Conservation (phyloP, 1,140 invertebrate genomes). For the Triops longicaudatus region DNA sequence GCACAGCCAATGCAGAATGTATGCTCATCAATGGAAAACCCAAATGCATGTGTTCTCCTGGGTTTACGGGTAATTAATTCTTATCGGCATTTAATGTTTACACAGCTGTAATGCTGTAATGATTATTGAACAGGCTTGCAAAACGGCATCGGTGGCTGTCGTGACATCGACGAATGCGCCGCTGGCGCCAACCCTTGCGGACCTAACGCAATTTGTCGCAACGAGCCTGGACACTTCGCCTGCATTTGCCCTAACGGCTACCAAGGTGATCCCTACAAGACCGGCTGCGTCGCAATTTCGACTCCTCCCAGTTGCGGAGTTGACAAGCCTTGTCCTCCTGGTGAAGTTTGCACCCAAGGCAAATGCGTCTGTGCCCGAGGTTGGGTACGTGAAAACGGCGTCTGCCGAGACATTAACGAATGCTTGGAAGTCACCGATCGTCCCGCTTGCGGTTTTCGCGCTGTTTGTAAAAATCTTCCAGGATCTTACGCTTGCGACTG, state of each 20-base stretch:
- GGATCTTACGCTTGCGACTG: constrained; percentile 91
- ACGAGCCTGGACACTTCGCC: constrained; percentile 71
- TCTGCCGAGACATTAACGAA: constrained; percentile 81
- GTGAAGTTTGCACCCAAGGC: constrained; percentile 71
- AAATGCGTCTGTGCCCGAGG: constrained; percentile 82
- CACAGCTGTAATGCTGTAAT: too few relatives aligned
- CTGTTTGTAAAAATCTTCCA: constrained; percentile 82
- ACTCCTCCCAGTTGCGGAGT: constrained; percentile 56
- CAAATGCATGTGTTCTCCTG: constrained; percentile 64
- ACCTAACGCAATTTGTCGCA: constrained; percentile 71
- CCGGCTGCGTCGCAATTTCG: constrained; percentile 57
- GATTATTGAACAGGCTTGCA: neutral
- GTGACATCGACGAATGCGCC: constrained; percentile 75
- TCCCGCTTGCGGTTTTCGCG: constrained; percentile 71
- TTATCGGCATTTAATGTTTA: too few relatives aligned
- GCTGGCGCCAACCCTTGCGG: constrained; percentile 59
- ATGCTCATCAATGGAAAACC: constrained; percentile 72
- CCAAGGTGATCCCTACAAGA: constrained; percentile 55
- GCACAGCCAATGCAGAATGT: constrained; percentile 80
- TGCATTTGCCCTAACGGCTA: constrained; percentile 66
- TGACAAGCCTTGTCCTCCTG: constrained; percentile 63
- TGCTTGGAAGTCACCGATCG: constrained; percentile 62
- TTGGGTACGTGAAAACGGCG: constrained; percentile 63
- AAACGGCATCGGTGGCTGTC: constrained; percentile 58
- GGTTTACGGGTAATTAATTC: constrained; percentile 35